phyloP scores from a whole-genome alignment of 2,888 invertebrate genomes.

The Polymixis flavicincta region DNA sequence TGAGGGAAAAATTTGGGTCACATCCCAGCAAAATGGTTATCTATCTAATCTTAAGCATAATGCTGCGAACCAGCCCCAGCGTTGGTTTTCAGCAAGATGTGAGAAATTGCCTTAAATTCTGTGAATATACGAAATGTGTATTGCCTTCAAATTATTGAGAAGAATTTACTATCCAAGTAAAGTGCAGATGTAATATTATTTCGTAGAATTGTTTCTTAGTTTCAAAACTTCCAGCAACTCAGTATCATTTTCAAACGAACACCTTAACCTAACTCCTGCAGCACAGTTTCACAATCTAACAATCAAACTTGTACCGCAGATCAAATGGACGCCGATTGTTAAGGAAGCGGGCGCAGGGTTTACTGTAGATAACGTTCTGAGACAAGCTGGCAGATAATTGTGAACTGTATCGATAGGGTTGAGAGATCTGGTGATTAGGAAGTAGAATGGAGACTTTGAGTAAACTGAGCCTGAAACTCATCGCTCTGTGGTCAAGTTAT shows the following conservation, averaged over 20 bases:
- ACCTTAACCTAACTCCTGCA: constrained; percentile 12
- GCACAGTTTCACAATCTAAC: constrained; percentile 38
- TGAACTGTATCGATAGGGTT: constrained; percentile 29
- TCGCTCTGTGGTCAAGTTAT: neutral
- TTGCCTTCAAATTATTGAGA: neutral
- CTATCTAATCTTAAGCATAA: neutral
- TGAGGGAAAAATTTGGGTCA: neutral
- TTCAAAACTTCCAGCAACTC: constrained; percentile 3
- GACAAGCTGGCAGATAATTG: constrained; percentile 36
- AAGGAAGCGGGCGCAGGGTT: constrained; percentile 40
- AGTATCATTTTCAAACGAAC: constrained; percentile 35
- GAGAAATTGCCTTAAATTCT: neutral
- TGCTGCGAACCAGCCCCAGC: neutral
- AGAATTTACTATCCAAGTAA: neutral
- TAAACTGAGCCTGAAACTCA: neutral
- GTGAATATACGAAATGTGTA: neutral
- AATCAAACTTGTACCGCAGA: constrained; percentile 52
- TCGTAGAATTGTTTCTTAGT: neutral
- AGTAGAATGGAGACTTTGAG: neutral
- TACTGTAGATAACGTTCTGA: constrained; percentile 46
- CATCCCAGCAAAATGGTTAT: neutral
- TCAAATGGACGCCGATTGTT: constrained; percentile 50
- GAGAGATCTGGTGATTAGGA: constrained; percentile 23
- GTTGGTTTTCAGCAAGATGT: neutral
- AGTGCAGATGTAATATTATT: neutral